Evolutionary conservation across 2,888 invertebrate genomes (phyloP).

Genomic region (Scaptomyza tumidula): DNA sequence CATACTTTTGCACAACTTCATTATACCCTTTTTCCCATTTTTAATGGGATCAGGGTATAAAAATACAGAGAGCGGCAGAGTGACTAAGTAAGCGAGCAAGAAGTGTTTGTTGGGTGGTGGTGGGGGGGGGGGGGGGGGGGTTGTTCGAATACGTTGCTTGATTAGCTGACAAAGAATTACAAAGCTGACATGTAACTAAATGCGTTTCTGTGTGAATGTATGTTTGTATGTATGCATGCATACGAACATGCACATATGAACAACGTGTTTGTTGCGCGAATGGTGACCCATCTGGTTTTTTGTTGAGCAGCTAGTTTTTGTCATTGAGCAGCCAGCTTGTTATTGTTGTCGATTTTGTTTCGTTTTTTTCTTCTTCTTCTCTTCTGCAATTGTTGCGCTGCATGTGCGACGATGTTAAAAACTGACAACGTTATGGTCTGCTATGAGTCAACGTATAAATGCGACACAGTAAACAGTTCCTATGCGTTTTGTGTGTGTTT

Average conservation of each 20-base stretch:
- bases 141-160: conserved; percentile 20
- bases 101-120: too few relatives aligned
- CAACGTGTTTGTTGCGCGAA: conserved; percentile 40
- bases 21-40: too few relatives aligned
- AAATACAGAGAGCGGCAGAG: neutral
- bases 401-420: too few relatives aligned
- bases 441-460: too few relatives aligned
- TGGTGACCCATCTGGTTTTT: conserved; percentile 59
- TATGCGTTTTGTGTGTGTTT: too few relatives aligned
- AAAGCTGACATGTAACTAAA: conserved; percentile 29
- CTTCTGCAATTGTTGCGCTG: conserved; percentile 40
- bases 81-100: neutral
- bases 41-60: too few relatives aligned
- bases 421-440: too few relatives aligned
- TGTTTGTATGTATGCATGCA: neutral
- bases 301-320: conserved; percentile 37
- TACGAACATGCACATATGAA: conserved; percentile 18
- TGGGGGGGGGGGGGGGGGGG: too few relatives aligned
- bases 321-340: conserved; percentile 4
- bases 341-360: conserved; percentile 6
- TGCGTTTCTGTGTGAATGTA: conserved; percentile 4
- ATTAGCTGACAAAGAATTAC: conserved; percentile 54
- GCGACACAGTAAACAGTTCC: too few relatives aligned
- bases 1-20: too few relatives aligned
- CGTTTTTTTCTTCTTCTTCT: conserved; percentile 7